Conservation (phyloP, 2,888 invertebrate genomes). For the Metallyticus violacea region DNA sequence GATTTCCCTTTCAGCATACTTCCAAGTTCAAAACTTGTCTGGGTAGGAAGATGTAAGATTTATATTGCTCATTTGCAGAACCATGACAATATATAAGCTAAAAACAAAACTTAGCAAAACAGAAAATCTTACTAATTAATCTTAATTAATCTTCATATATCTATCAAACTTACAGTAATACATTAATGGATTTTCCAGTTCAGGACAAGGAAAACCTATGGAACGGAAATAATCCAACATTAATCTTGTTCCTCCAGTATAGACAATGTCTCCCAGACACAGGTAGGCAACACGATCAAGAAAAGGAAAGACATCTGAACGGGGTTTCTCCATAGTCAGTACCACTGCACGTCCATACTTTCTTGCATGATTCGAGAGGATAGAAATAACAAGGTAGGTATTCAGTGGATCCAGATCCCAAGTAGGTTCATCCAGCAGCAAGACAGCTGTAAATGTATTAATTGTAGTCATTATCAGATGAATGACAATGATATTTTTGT, state of each 20-base stretch:
- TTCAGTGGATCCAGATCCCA: slow-evolving; percentile 93
- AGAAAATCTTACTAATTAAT: too few species aligned
- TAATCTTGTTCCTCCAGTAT: slow-evolving; percentile 85
- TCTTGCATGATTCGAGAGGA: slow-evolving; percentile 75
- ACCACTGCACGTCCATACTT: slow-evolving; percentile 88
- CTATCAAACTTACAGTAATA: slow-evolving; percentile 76
- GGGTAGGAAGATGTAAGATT: too few species aligned
- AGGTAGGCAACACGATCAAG: slow-evolving; percentile 87
- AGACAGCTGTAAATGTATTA: slow-evolving; percentile 59
- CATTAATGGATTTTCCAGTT: slow-evolving; percentile 96
- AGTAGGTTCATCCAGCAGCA: slow-evolving; percentile 90
- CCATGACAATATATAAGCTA: too few species aligned
- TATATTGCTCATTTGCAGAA: too few species aligned
- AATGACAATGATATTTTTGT: too few species aligned
- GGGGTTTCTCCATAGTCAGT: slow-evolving; percentile 88
- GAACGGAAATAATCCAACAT: slow-evolving; percentile 93
- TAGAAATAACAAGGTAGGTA: slow-evolving; percentile 91
- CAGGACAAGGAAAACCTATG: slow-evolving; percentile 95
- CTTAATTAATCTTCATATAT: not conserved
- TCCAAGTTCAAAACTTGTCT: too few species aligned
- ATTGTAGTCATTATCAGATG: not conserved
- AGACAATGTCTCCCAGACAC: slow-evolving; percentile 88
- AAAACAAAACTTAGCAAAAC: too few species aligned
- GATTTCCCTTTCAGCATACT: too few species aligned
- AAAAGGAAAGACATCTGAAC: slow-evolving; percentile 94